Evolutionary conservation across 2,797 vertebrate species (phyloP).

Genomic region (Syndactyla subalaris): DNA sequence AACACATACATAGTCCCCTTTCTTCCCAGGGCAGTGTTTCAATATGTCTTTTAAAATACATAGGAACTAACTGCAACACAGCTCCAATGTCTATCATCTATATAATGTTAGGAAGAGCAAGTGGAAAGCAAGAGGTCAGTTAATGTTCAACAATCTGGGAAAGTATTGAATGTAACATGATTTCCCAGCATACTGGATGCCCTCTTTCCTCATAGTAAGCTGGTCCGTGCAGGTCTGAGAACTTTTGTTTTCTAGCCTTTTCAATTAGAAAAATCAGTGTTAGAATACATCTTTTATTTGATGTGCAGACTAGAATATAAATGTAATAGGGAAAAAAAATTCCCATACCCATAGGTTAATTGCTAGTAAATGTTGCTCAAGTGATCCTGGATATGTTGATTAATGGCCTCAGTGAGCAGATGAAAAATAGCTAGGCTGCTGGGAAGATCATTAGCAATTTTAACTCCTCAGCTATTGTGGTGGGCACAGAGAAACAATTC

Average conservation of each 20-base stretch:
- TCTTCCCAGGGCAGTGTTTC: background rate
- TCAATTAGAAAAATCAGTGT: constrained; percentile 67
- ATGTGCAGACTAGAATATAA: constrained; percentile 64
- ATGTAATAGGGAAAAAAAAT: background rate
- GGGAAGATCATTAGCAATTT: constrained; percentile 56
- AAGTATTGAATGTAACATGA: constrained; percentile 3
- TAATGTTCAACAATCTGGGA: constrained; percentile 74
- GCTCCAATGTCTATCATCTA: background rate
- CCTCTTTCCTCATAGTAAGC: constrained; percentile 84
- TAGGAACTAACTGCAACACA: background rate
- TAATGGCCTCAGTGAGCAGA: constrained; percentile 62
- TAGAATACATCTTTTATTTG: constrained; percentile 63
- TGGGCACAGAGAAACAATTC: background rate
- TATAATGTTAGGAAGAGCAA: background rate
- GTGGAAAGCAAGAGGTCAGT: background rate
- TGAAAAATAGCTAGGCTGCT: constrained; percentile 52
- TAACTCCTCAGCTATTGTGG: constrained; percentile 56
- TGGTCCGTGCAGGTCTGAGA: constrained; percentile 85
- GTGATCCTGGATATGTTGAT: constrained; percentile 71
- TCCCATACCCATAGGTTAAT: constrained; percentile 84
- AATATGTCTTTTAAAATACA: background rate
- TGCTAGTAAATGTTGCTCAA: constrained; percentile 75
- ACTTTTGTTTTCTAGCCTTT: constrained; percentile 83
- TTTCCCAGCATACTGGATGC: constrained; percentile 42
- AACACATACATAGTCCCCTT: background rate